Base-by-base conservation (phyloP, 1,140 invertebrate genomes). In the Drosophila subpulchrella region DNA sequence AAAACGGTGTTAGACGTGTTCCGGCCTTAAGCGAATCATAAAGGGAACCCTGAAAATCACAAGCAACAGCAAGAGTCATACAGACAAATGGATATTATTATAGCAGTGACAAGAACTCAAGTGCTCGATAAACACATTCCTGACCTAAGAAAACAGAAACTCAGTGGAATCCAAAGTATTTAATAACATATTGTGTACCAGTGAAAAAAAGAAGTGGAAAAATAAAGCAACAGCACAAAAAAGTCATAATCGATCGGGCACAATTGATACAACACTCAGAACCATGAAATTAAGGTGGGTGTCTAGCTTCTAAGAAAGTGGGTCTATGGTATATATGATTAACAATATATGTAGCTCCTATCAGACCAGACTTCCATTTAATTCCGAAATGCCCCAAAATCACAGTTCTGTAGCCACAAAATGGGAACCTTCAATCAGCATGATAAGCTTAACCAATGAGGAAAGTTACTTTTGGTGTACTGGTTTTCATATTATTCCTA, bases 211-310 rank as follows among this genome's bases (percentile, higher is more conserved):
- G 50, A 27, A 57, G 75, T 36, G 53, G 46, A 65, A 30, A 79
- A 44, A 79, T 47, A 44, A 30, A 56, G 46, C 32, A 20, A 41
- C 30, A 65, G 44, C 12, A 48, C 41, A 54, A n/a, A 41, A 44
- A 50, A n/a, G n/a, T 34, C 27, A 34, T 62, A 62, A 39, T 62
- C 60, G 41, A 75, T 50, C 57, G 59, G 62, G 36, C 57, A 84
- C 56, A 68, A 85, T 85, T 88, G 79, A 88, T 72, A 75, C 62
- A 70, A 82, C 65, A 75, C 46, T 85, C 38, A 60, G 50, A 77
- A 88, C 78, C 50, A 86, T 86, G 82, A 86, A 86, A 73, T 70
- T 86, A 61, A 86, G 82, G 82, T 86, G 24, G 59, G 75, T 78
- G 6, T 46, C 15, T 46, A 50, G 10, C 1, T 34, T 44, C 54